Conservation (phyloP, 2,888 invertebrate genomes). For the Argyra leucocephala region DNA sequence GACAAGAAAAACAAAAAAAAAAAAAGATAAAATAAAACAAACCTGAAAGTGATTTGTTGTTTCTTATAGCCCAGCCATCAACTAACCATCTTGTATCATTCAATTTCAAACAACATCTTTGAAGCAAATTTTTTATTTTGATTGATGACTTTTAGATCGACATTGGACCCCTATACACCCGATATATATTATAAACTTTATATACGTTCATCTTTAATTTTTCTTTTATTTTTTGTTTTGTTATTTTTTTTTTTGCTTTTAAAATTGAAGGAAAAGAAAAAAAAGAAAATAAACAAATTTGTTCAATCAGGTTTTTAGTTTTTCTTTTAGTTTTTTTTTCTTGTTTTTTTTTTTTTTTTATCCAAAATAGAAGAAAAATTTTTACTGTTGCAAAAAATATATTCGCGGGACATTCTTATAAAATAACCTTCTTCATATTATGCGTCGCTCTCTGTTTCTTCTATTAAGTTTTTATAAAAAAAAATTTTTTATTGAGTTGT, state of each 20-base stretch:
- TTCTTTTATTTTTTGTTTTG: neutral
- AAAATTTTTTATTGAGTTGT: neutral
- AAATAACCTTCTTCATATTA: no score
- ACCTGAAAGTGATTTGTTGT: neutral
- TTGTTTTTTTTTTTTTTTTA: neutral
- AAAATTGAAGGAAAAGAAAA: neutral
- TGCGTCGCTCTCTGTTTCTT: no score
- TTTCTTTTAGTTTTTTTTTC: no score
- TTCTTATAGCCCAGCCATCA: neutral
- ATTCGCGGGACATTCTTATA: no score
- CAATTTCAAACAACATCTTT: neutral
- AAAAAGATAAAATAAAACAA: neutral
- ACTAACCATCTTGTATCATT: neutral
- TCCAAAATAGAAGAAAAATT: neutral
- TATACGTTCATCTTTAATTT: no score
- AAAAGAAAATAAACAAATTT: no score
- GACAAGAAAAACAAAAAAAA: no score
- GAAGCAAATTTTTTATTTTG: neutral
- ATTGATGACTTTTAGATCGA: constrained; percentile 6
- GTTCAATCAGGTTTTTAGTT: neutral
- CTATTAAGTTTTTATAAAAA: no score
- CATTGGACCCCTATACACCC: neutral
- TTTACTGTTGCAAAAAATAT: neutral
- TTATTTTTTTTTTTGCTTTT: neutral
- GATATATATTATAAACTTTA: no score